These are phyloP conservation scores for Rhadina sibilatrix DNA, from an alignment of 2,113 vertebrate species.

Conservation along the genomic window DNA sequence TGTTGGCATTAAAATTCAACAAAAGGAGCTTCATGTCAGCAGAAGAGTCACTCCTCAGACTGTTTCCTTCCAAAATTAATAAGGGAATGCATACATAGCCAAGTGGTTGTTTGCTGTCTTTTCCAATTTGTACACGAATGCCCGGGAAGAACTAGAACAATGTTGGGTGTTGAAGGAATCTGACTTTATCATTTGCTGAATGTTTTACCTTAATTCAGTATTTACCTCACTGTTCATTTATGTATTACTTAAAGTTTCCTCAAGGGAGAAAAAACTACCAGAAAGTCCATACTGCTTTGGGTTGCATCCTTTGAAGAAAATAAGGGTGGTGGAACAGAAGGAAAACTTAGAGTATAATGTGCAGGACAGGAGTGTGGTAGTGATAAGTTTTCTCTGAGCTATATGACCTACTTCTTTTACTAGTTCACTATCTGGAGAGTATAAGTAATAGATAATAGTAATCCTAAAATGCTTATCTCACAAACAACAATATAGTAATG, in stretches of 20 bases:
- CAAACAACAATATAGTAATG: not conserved
- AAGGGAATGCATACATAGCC: not conserved
- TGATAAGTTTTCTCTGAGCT: not conserved
- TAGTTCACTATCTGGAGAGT: not conserved
- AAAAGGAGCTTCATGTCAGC: not conserved
- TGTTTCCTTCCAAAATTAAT: not conserved
- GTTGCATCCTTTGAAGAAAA: not conserved
- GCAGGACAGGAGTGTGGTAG: not conserved
- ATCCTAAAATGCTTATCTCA: not conserved
- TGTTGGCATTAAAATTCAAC: not conserved
- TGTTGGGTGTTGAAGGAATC: not conserved
- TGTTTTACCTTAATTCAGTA: not conserved
- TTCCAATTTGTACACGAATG: not conserved
- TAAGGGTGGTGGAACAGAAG: not conserved
- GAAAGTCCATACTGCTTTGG: not conserved
- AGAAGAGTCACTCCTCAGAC: not conserved
- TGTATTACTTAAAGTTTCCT: not conserved
- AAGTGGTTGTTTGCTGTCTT: not conserved
- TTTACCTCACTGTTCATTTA: not conserved
- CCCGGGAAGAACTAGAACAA: not conserved
- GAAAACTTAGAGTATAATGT: not conserved
- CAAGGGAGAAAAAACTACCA: not conserved
- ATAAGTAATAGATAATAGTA: not conserved
- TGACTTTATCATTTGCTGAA: not conserved
- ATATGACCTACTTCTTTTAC: not conserved